These are phyloP conservation scores for Drosophila pachea DNA, from an alignment of 1,140 invertebrate genomes.

Conservation along the genomic window DNA sequence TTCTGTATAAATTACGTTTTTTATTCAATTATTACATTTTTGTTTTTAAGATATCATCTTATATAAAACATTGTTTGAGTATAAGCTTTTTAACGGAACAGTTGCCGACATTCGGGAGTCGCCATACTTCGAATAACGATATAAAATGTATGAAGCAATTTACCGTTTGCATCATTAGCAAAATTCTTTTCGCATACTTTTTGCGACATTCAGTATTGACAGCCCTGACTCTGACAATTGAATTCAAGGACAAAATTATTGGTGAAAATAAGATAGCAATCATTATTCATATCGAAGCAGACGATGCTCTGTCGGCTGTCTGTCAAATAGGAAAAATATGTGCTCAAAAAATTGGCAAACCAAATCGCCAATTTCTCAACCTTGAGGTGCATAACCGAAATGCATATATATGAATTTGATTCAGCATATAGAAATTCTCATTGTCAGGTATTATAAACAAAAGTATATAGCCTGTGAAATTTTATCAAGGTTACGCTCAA, in stretches of 20 bases:
- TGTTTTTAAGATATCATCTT: no score
- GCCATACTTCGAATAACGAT: no score
- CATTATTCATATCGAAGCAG: constrained; percentile 55
- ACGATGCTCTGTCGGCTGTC: constrained; percentile 24
- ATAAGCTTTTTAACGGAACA: no score
- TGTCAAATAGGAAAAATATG: constrained; percentile 24
- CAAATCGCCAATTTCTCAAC: constrained; percentile 35
- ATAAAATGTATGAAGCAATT: no score
- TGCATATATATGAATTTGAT: constrained; percentile 6
- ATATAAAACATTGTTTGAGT: no score
- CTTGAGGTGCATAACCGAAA: constrained; percentile 38
- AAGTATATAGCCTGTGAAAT: no score
- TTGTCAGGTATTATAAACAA: constrained; percentile 12
- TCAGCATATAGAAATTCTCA: constrained; percentile 15
- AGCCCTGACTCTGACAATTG: constrained; percentile 69
- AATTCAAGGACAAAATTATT: constrained; percentile 69
- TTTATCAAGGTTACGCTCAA: constrained; percentile 17
- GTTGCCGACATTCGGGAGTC: no score
- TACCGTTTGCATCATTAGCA: no score
- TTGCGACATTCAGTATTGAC: constrained; percentile 45
- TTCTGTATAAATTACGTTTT: no score
- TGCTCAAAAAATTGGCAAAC: constrained; percentile 36
- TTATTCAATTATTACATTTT: no score
- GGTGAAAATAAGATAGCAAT: constrained; percentile 44
- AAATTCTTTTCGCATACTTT: constrained; percentile 34